phyloP scores from a whole-genome alignment of 2,888 invertebrate species.

The Erebia ligea region DNA sequence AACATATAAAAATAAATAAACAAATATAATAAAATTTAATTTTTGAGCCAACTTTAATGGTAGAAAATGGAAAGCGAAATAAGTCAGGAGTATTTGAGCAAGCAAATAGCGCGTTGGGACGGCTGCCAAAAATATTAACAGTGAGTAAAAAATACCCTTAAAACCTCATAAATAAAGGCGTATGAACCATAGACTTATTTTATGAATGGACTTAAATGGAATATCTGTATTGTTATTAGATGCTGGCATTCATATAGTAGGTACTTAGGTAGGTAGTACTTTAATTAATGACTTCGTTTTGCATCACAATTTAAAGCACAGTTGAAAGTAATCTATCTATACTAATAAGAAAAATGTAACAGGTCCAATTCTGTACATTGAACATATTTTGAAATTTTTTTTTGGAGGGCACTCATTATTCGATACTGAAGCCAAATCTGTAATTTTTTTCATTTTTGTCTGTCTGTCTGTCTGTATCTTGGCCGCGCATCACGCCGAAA shows the following conservation, averaged over 20 bases:
- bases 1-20: background rate
- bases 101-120: slow-evolving; percentile 7
- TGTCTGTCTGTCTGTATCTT: too few species aligned
- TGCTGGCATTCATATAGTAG: background rate
- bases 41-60: background rate
- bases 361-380: too few species aligned
- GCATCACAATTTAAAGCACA: too few species aligned
- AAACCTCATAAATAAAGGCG: slow-evolving; percentile 4
- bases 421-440: too few species aligned
- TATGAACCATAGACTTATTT: background rate
- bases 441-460: too few species aligned
- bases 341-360: too few species aligned
- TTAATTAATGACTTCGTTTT: too few species aligned
- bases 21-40: background rate
- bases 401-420: too few species aligned
- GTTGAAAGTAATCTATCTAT: too few species aligned
- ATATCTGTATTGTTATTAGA: background rate
- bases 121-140: slow-evolving; percentile 17
- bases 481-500: too few species aligned
- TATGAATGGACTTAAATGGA: background rate
- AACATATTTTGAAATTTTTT: too few species aligned
- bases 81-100: slow-evolving; percentile 9
- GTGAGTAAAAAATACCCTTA: background rate
- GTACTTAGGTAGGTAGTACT: background rate
- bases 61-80: slow-evolving; percentile 7